Base-by-base conservation (phyloP, 2,113 vertebrate species). In the Apus apus region DNA sequence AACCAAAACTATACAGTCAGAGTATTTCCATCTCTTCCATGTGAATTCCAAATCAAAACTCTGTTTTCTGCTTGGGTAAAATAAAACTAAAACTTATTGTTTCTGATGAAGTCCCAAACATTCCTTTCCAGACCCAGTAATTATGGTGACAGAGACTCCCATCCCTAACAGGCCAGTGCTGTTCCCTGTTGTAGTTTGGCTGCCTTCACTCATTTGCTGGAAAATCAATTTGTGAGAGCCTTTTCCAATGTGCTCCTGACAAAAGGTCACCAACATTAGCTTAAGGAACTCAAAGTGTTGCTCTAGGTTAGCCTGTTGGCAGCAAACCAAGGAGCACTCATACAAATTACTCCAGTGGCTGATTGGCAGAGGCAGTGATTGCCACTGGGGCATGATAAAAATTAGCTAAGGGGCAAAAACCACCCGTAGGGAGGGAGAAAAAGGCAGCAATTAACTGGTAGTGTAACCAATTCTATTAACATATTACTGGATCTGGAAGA, bases 361-460 rank as follows among this genome's bases (percentile, higher is more conserved):
- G 1, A 62, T 23, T 1, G 6, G 48, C 57, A 64, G 23, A 82
- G 26, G 48, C 27, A 82, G 38, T 34, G 25, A 67, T 54, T 86
- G 75, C 26, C 46, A 76, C 0, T 0, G 0, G 26, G 22, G 46
- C 26, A 74, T 1, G 12, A 11, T 1, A 68, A 48, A 27, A 54
- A 90, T 64, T 23, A 93, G 25, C 34, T 64, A 67, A 70, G 13
- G 11, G 32, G 16, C 38, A 92, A 83, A 88, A 90, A 34, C 3
- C 51, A 83, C 3, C n/a, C 74, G 30, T 32, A 54, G 67, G 8
- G 15, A 60, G 30, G 60, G 30, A 58, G 61, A 48, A 84, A 93
- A 82, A 90, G 25, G 40, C 79, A 84, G 12, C 68, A 92, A 70
- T 77, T 58, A 80, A 76, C 32, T 51, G 11, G 27, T 68, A 26